Evolutionary conservation across 2,113 vertebrate genomes (phyloP), one percentile per base, ranked within the genome.

Genomic region (Dendropsophus ebraccatus): DNA sequence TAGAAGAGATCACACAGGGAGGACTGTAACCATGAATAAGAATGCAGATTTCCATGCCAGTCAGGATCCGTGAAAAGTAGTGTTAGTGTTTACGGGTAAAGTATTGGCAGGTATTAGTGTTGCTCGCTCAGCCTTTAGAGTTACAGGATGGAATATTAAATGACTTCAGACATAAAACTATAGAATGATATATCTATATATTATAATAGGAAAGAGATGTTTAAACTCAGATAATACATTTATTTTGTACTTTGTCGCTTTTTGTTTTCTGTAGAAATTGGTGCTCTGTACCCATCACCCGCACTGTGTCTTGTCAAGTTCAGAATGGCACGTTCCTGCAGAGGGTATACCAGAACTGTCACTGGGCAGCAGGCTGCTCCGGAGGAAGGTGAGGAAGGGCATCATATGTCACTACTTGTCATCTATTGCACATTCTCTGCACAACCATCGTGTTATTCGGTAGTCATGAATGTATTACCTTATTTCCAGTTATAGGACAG

Each of bases 291-390:
- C 93, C 95, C 0, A 95, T 97, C 88, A 97, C 95, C 9, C 94
- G 95, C 88, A 97, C 95, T 0, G 92, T 97, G 89, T 97, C 96
- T 0, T 99, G 98, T 92, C 97, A 97, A 19, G 92, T 98, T 41
- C 98, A 98, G 89, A 99, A 99, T 5, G 98, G 98, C 82, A 99
- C 97, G 3, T 91, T 95, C 83, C 94, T 99, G 65, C 98, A 99
- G 91, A 92, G 96, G 5, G 95, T 99, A 1, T 97, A 98, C 90
- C 97, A 97, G 92, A 95, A 93, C 13, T 99, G 98, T 90, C 96
- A 95, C 82, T 99, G 97, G 98, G 96, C 97, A 1, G 94, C 96
- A 92, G 95, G 95, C 90, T 99, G 98, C 87, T 91, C 93, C 0
- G 95, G 95, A 21, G 95, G 93, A 92, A 98, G 97, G 97, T 98